Conservation (phyloP, 2,797 vertebrate species). For the Phylloscopus collybita region DNA sequence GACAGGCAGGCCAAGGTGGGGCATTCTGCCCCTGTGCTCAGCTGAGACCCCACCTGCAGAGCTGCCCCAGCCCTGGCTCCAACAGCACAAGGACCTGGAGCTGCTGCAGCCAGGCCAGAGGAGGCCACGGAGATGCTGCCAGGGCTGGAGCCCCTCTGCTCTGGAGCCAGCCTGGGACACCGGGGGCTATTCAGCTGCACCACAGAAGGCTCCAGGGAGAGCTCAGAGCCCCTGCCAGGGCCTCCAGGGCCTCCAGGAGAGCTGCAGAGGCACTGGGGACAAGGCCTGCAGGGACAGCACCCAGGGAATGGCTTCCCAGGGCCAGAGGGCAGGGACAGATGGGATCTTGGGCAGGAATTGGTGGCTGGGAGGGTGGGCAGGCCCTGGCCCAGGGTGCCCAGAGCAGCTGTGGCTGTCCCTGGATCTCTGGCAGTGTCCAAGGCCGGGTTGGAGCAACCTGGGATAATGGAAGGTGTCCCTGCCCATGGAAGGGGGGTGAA, state of each 20-base stretch:
- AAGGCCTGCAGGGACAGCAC: background rate
- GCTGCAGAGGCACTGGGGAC: background rate
- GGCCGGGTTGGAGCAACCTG: accelerated
- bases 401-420: background rate
- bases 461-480: accelerated
- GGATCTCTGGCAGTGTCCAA: background rate
- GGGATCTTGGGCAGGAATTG: background rate
- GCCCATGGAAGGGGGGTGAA: accelerated
- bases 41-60: background rate
- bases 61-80: background rate
- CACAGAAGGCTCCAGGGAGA: background rate
- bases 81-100: background rate
- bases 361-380: background rate
- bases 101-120: background rate
- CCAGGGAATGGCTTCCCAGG: background rate
- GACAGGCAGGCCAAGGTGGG: background rate
- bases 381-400: background rate
- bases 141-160: background rate
- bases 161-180: background rate
- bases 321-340: background rate
- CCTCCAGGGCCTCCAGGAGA: background rate
- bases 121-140: background rate
- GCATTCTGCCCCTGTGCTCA: background rate
- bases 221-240: background rate
- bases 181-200: background rate